Evolutionary conservation across 1,140 invertebrate genomes (phyloP).

Genomic region (Camponotus vicinus): DNA sequence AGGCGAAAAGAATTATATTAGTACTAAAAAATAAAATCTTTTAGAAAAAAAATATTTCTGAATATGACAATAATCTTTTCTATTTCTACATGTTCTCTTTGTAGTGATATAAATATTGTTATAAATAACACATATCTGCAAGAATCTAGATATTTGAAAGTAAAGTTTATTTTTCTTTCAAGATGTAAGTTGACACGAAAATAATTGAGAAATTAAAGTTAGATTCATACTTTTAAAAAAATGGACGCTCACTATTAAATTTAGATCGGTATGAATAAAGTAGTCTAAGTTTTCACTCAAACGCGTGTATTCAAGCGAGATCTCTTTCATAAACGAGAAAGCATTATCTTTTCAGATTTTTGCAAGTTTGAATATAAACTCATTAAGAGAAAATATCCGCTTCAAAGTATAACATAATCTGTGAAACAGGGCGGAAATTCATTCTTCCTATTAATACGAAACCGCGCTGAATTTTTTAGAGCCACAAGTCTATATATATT

Average conservation of each 20-base stretch:
- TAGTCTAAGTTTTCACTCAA: slow-evolving; percentile 13
- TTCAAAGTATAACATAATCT: background rate
- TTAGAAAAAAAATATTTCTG: slow-evolving; percentile 17
- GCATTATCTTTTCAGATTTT: background rate
- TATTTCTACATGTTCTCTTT: background rate
- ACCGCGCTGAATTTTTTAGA: background rate
- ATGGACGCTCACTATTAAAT: slow-evolving; percentile 5
- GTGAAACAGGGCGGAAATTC: background rate
- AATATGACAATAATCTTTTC: background rate
- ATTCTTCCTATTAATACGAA: background rate
- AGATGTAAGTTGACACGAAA: background rate
- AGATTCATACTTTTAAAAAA: slow-evolving; percentile 13
- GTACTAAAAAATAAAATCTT: slow-evolving; percentile 25
- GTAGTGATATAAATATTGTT: background rate
- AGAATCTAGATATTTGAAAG: no score
- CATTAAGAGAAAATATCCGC: background rate
- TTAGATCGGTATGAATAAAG: slow-evolving; percentile 27
- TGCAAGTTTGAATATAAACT: slow-evolving; percentile 42
- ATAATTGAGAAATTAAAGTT: slow-evolving; percentile 11
- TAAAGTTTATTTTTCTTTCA: background rate
- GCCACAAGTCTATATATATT: background rate
- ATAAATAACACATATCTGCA: background rate
- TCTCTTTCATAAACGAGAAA: background rate
- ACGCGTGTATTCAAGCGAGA: background rate
- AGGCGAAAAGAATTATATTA: background rate